A percentile compares a stretch with the other conserved stretches of the same genome.
Conservation (phyloP, 2,797 vertebrate species). For the Galago senegalensis region DNA sequence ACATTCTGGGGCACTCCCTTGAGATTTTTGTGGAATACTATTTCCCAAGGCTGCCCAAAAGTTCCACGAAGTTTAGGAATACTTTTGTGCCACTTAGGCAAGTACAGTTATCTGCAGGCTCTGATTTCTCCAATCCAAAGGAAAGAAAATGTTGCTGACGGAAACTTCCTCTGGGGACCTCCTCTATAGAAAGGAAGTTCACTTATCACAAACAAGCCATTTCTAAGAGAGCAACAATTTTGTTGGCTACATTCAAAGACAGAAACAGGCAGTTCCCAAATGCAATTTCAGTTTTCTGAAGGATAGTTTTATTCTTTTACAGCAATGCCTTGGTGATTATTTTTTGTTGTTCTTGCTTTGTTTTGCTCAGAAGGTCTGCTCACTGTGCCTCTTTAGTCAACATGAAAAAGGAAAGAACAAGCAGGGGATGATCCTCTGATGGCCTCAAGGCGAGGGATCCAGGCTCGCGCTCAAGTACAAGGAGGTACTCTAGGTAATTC, state of each 20-base stretch:
- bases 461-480: neutral
- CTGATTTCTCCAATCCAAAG: constrained; percentile 50
- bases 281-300: constrained; percentile 70
- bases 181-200: constrained; percentile 47
- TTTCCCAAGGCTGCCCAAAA: constrained; percentile 49
- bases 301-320: constrained; percentile 60
- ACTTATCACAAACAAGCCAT: constrained; percentile 73
- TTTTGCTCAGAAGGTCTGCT: constrained; percentile 64
- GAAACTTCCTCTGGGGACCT: constrained; percentile 61
- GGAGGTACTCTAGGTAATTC: neutral
- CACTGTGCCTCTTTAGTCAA: constrained; percentile 40
- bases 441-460: neutral
- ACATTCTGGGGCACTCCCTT: neutral
- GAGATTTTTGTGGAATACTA: neutral
- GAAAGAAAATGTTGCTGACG: constrained; percentile 43
- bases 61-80: neutral
- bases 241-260: constrained; percentile 60
- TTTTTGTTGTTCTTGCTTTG: constrained; percentile 59
- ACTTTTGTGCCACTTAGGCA: neutral
- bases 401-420: constrained; percentile 64
- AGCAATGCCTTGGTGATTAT: constrained; percentile 62
- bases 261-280: constrained; percentile 56
- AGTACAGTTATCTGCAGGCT: neutral
- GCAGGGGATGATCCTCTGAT: neutral
- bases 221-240: constrained; percentile 70